These are phyloP conservation scores for Typhlomys cinereus DNA, from an alignment of 2,113 vertebrate species.

Conservation along the genomic window DNA sequence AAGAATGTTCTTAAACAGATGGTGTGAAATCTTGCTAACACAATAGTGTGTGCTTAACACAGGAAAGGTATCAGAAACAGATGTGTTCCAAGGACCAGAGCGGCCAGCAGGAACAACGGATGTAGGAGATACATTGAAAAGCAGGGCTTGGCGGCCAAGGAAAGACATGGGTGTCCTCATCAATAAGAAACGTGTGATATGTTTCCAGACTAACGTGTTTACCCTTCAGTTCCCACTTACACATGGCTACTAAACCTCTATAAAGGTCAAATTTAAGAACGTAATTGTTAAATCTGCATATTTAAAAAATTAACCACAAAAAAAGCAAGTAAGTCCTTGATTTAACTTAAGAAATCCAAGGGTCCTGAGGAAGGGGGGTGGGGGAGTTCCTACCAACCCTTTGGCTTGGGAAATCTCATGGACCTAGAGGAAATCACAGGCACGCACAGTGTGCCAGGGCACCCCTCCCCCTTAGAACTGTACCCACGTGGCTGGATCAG, in stretches of 20 bases:
- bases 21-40: constrained; percentile 81
- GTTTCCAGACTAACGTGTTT: constrained; percentile 55
- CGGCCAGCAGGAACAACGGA: constrained; percentile 77
- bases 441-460: neutral
- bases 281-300: neutral
- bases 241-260: neutral
- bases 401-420: constrained; percentile 15
- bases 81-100: constrained; percentile 76
- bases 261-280: constrained; percentile 55
- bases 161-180: constrained; percentile 28
- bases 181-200: constrained; percentile 65
- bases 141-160: constrained; percentile 46
- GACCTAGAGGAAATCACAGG: neutral
- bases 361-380: neutral
- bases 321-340: neutral
- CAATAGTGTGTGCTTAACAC: constrained; percentile 73
- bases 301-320: neutral
- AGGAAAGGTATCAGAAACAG: constrained; percentile 78
- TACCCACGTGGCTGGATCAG: neutral
- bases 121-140: constrained; percentile 68
- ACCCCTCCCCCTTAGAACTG: neutral
- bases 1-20: constrained; percentile 76
- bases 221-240: constrained; percentile 13
- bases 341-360: constrained; percentile 3
- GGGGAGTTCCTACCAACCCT: neutral